Percentiles rank a stretch among this genome's conserved stretches.
Evolutionary conservation across 92 coral and sea anemone species (phyloP).

Genomic region (Porites divaricata): DNA sequence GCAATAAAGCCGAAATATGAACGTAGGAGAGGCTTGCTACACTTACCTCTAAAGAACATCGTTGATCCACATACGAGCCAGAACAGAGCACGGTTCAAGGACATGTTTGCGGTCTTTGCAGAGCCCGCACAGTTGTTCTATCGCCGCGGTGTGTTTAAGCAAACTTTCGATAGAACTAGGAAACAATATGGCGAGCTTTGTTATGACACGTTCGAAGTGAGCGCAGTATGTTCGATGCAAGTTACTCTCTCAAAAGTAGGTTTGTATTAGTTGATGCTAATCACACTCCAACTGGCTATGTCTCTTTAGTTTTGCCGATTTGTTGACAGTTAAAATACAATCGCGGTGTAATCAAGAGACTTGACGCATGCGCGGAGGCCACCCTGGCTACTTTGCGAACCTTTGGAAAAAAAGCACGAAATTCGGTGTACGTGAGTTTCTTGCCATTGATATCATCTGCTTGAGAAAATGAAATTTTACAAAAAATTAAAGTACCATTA

Average conservation of each 20-base stretch:
- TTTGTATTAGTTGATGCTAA: background rate
- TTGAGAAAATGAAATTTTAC: background rate
- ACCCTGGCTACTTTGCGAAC: constrained; percentile 3
- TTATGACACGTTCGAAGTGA: constrained; percentile 32
- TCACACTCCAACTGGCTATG: constrained; percentile 1
- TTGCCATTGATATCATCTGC: background rate
- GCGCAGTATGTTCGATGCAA: constrained; percentile 4
- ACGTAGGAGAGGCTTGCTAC: background rate
- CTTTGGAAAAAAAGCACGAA: too few relatives aligned
- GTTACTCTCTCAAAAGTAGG: constrained; percentile 7
- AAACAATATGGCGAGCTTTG: constrained; percentile 41
- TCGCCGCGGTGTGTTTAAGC: constrained; percentile 19
- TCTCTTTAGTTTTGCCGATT: constrained; percentile 14
- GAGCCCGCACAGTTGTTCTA: constrained; percentile 9
- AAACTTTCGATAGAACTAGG: constrained; percentile 19
- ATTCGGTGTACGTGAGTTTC: too few relatives aligned
- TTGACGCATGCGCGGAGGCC: constrained; percentile 31
- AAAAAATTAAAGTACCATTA: background rate
- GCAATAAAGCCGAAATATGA: background rate
- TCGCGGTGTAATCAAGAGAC: constrained; percentile 14
- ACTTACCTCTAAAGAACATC: constrained; percentile 27
- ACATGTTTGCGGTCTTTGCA: constrained; percentile 16
- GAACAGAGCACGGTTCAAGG: constrained; percentile 2
- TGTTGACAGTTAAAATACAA: constrained; percentile 19
- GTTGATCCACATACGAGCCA: constrained; percentile 30